phyloP scores from a whole-genome alignment of 2,888 invertebrate genomes.

The Trilocha varians region DNA sequence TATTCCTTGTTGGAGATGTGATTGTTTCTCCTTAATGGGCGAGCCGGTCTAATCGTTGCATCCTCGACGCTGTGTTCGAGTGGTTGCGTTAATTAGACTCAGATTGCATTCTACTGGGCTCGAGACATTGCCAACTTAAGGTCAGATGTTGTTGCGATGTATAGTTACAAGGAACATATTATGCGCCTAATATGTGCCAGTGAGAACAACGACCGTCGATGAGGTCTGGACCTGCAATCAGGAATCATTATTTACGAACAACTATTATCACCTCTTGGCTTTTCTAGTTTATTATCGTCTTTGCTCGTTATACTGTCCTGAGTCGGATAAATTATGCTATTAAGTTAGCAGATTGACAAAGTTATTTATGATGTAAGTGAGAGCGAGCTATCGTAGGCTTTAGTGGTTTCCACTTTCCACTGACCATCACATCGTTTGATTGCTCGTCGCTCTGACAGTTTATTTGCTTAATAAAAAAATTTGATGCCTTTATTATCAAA shows the following conservation, averaged over 20 bases:
- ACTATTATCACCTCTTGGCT: conserved; percentile 72
- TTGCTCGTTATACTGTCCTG: conserved; percentile 71
- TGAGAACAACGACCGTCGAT: conserved; percentile 30
- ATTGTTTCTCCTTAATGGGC: conserved; percentile 69
- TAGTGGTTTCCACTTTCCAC: conserved; percentile 16
- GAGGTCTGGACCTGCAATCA: conserved; percentile 64
- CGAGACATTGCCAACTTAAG: conserved; percentile 38
- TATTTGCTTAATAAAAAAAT: background rate
- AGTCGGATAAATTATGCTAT: conserved; percentile 71
- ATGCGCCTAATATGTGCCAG: conserved; percentile 10
- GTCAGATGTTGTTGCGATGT: conserved; percentile 33
- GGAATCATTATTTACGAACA: conserved; percentile 71
- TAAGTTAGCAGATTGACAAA: conserved; percentile 73
- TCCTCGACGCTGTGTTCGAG: conserved; percentile 51
- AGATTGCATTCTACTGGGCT: conserved; percentile 49
- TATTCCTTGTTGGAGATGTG: conserved; percentile 60
- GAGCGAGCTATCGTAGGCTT: conserved; percentile 31
- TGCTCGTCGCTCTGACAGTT: conserved; percentile 12
- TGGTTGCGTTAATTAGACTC: conserved; percentile 59
- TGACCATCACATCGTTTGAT: conserved; percentile 18
- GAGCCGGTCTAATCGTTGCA: conserved; percentile 58
- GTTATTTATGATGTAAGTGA: conserved; percentile 69
- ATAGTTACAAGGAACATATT: conserved; percentile 15
- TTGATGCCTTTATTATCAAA: too few relatives aligned
- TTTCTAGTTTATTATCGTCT: conserved; percentile 71